A percentile compares a stretch with the other conserved stretches of the same genome.
These are phyloP conservation scores for Orussus abietinus DNA, from an alignment of 1,140 invertebrate species.

Conservation along the genomic window DNA sequence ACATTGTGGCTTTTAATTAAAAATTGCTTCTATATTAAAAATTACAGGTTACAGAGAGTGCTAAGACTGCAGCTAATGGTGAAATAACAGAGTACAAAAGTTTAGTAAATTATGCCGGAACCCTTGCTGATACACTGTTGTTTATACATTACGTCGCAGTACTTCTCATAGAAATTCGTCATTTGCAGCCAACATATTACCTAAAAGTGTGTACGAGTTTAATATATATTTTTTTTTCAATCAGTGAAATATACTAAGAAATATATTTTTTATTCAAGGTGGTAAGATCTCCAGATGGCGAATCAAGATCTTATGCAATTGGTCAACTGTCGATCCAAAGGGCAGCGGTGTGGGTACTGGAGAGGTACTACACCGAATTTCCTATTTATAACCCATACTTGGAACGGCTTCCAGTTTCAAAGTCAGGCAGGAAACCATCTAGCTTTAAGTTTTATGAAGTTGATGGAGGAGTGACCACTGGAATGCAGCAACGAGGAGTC, in stretches of 20 bases:
- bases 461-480: constrained; percentile 74
- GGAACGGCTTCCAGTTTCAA: constrained; percentile 82
- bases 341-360: constrained; percentile 89
- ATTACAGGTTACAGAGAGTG: constrained; percentile 71
- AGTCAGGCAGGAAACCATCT: constrained; percentile 72
- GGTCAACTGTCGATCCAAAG: constrained; percentile 93
- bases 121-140: constrained; percentile 85
- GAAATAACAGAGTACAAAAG: constrained; percentile 77
- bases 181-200: constrained; percentile 84
- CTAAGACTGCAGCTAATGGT: constrained; percentile 70
- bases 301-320: constrained; percentile 77
- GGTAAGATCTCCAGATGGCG: constrained; percentile 91
- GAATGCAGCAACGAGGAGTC: constrained; percentile 63
- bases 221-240: constrained; percentile 1
- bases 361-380: constrained; percentile 95
- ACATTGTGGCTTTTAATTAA: neutral
- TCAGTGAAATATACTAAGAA: constrained; percentile 2
- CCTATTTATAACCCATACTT: constrained; percentile 95
- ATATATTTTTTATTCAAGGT: constrained; percentile 47
- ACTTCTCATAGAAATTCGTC: constrained; percentile 86
- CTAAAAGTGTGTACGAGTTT: constrained; percentile 63
- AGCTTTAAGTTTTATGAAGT: constrained; percentile 98
- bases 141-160: constrained; percentile 95
- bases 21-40: constrained; percentile 7
- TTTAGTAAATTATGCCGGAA: constrained; percentile 86